Conservation (phyloP, 2,113 vertebrate genomes). For the Oophaga pumilio region DNA sequence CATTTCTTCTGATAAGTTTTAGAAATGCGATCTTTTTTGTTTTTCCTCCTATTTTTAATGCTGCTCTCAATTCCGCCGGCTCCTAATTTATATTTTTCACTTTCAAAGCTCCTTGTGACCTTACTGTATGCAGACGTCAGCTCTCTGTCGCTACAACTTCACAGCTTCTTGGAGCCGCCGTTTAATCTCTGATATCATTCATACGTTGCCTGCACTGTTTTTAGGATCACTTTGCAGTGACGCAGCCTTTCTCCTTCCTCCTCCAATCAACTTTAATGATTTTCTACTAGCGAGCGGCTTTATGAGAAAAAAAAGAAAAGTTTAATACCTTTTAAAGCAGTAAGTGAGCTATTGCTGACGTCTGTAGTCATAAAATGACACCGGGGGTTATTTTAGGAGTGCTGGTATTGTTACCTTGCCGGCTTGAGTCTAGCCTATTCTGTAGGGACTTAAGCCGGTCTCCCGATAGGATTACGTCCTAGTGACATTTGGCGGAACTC, state of each 20-base stretch:
- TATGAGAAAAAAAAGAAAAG: not conserved
- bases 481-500: not conserved
- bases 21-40: conserved; percentile 31
- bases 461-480: not conserved
- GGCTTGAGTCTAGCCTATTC: not conserved
- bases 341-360: not conserved
- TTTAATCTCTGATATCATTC: conserved; percentile 30
- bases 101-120: conserved; percentile 4
- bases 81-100: conserved; percentile 29
- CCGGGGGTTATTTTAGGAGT: not conserved
- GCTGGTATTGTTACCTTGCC: not conserved
- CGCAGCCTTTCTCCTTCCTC: not conserved
- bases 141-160: not conserved
- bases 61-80: not conserved
- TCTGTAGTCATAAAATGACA: not conserved
- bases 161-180: not conserved
- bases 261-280: conserved; percentile 6
- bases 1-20: not conserved
- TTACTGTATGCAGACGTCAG: not conserved
- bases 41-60: not conserved
- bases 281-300: not conserved
- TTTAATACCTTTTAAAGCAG: not conserved
- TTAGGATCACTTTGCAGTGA: not conserved
- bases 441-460: not conserved
- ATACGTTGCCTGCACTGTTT: conserved; percentile 1